These are phyloP conservation scores for Drosophila baimaii DNA, from an alignment of 1,140 invertebrate genomes.

Conservation along the genomic window DNA sequence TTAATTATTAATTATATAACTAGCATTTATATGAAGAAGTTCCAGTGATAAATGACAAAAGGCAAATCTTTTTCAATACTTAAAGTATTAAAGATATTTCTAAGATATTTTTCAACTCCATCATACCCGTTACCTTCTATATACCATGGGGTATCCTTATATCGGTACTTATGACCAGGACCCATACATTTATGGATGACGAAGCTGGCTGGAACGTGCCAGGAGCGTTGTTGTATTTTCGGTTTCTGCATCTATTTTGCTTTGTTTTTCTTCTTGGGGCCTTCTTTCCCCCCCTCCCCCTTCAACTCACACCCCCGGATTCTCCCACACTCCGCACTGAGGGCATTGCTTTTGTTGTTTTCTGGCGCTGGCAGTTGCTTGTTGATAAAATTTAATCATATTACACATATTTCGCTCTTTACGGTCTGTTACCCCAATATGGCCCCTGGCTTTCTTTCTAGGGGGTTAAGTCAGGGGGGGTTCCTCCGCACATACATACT, in stretches of 20 bases:
- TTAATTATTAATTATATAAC: no score
- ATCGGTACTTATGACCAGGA: slow-evolving; percentile 50
- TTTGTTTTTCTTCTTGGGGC: slow-evolving; percentile 17
- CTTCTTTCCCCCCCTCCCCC: slow-evolving; percentile 2
- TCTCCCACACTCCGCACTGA: no score
- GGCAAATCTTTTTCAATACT: fast-evolving
- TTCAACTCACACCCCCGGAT: background rate
- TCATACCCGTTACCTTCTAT: slow-evolving; percentile 1
- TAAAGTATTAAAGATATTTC: background rate
- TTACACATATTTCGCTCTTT: slow-evolving; percentile 83
- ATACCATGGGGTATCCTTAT: slow-evolving; percentile 7
- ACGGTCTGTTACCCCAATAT: slow-evolving; percentile 80
- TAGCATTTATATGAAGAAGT: no score
- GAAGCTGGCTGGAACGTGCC: slow-evolving; percentile 46
- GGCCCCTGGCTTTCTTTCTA: slow-evolving; percentile 34
- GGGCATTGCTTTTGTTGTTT: slow-evolving; percentile 54
- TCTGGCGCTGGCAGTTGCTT: slow-evolving; percentile 38
- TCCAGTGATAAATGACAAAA: no score
- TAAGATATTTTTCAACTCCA: background rate
- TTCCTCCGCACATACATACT: slow-evolving; percentile 18
- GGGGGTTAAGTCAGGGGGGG: slow-evolving; percentile 5
- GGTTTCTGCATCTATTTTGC: slow-evolving; percentile 32
- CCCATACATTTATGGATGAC: slow-evolving; percentile 56
- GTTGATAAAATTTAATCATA: slow-evolving; percentile 83
- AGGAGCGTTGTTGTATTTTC: slow-evolving; percentile 24